Evolutionary conservation across 2,888 invertebrate genomes (phyloP).

Genomic region (Spodoptera picta): DNA sequence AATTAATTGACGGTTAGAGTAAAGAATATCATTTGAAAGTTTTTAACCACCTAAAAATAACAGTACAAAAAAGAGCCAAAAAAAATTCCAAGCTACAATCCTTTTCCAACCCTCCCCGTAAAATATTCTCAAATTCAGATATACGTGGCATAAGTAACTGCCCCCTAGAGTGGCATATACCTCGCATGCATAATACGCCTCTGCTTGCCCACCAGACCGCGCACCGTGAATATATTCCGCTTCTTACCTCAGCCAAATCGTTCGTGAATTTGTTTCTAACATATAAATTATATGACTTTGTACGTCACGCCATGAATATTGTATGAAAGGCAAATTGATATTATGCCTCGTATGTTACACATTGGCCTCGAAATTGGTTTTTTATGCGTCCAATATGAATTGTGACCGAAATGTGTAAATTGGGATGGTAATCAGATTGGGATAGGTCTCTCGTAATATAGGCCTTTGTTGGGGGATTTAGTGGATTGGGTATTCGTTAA

Average conservation of each 20-base stretch:
- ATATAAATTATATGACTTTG: conserved; percentile 88
- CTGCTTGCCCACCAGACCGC: conserved; percentile 56
- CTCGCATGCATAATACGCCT: conserved; percentile 80
- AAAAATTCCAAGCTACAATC: conserved; percentile 39
- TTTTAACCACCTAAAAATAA: too few species aligned
- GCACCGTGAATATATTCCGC: conserved; percentile 65
- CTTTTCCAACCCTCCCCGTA: conserved; percentile 39
- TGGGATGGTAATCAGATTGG: conserved; percentile 75
- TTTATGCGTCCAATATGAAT: conserved; percentile 80
- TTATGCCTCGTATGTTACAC: conserved; percentile 80
- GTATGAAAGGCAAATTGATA: conserved; percentile 88
- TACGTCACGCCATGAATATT: conserved; percentile 83
- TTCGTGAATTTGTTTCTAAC: conserved; percentile 85
- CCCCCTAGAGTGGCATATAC: conserved; percentile 84
- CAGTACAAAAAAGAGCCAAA: too few species aligned
- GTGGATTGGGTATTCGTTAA: not conserved
- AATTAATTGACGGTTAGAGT: too few species aligned
- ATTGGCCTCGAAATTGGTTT: conserved; percentile 82
- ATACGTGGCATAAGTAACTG: conserved; percentile 82
- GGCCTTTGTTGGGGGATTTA: not conserved
- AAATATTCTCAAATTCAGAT: conserved; percentile 66
- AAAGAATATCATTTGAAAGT: too few species aligned
- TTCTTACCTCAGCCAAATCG: conserved; percentile 78
- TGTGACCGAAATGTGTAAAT: conserved; percentile 85
- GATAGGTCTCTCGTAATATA: conserved; percentile 13